A percentile compares a stretch with the other conserved stretches of the same genome.
These are phyloP conservation scores for Diplogasteroides magnus DNA, from an alignment of 1,140 invertebrate species.

Conservation along the genomic window DNA sequence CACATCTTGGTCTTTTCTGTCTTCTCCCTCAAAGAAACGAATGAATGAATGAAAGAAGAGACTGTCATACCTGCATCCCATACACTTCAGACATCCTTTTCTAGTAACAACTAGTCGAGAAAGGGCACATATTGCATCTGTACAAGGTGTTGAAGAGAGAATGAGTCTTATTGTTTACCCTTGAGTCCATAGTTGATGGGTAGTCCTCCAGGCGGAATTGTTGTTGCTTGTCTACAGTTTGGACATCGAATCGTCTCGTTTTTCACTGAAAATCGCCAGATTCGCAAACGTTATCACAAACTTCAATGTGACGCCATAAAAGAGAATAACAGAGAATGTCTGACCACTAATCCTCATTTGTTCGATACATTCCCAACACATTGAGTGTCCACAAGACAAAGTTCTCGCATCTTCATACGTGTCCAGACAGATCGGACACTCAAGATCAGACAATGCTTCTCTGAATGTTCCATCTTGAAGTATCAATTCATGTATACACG, in stretches of 20 bases:
- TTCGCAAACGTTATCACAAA: too few species aligned
- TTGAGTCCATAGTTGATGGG: neutral
- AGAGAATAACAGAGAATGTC: neutral
- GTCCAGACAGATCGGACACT: neutral
- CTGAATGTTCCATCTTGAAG: too few species aligned
- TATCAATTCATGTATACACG: too few species aligned
- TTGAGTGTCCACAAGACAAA: neutral
- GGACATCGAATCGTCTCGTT: neutral
- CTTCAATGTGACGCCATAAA: too few species aligned
- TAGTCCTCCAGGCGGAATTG: neutral
- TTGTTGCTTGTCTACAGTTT: neutral
- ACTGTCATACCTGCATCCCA: neutral
- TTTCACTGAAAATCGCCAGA: neutral
- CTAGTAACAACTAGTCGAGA: neutral
- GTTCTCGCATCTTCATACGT: neutral
- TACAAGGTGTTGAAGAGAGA: neutral
- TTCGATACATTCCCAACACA: neutral
- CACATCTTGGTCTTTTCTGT: neutral
- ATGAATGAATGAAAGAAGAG: neutral
- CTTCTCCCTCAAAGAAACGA: neutral
- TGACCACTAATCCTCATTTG: neutral
- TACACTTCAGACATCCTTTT: neutral
- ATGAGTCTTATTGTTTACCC: neutral
- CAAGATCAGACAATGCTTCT: neutral
- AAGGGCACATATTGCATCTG: neutral